These are phyloP conservation scores for Grus americana DNA, from an alignment of 2,113 vertebrate species.

Conservation along the genomic window DNA sequence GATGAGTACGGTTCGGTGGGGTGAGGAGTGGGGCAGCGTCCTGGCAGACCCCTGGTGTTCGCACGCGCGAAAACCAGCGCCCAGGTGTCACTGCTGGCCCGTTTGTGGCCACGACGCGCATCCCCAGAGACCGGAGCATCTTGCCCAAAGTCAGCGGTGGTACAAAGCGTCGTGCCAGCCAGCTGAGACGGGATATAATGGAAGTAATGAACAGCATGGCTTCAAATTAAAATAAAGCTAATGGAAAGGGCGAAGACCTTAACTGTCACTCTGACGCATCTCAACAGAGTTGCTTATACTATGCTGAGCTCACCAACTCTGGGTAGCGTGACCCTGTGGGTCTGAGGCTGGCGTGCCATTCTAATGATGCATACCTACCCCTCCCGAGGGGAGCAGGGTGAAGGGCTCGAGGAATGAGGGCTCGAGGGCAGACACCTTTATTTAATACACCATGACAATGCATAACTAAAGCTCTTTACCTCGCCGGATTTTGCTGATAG, in stretches of 20 bases:
- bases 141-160: background rate
- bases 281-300: background rate
- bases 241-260: constrained; percentile 62
- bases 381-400: constrained; percentile 19
- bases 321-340: background rate
- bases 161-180: background rate
- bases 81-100: background rate
- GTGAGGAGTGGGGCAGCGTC: background rate
- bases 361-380: constrained; percentile 28
- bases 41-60: background rate
- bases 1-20: accelerated
- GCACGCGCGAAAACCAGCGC: background rate
- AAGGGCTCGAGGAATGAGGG: constrained; percentile 36
- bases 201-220: background rate
- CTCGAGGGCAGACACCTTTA: constrained; percentile 42
- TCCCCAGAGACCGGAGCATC: background rate
- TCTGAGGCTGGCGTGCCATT: constrained; percentile 13
- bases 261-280: constrained; percentile 17
- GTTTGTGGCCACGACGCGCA: background rate
- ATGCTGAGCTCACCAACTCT: constrained; percentile 57
- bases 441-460: constrained; percentile 43
- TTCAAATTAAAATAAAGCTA: constrained; percentile 57
- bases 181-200: background rate
- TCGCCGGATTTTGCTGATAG: constrained; percentile 2
- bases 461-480: constrained; percentile 29